Base-by-base conservation (phyloP, 2,888 invertebrate species). In the Volucella inanis region DNA sequence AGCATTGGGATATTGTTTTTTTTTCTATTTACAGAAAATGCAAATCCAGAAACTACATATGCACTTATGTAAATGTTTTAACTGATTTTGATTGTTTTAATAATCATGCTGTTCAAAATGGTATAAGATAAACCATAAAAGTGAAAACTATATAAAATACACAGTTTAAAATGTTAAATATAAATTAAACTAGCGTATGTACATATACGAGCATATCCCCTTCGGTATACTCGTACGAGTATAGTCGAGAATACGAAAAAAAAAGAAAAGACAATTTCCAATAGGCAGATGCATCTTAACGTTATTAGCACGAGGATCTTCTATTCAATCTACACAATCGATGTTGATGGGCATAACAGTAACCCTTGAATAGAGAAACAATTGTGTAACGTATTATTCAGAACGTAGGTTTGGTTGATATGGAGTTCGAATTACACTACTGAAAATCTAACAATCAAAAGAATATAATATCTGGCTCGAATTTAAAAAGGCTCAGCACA, bases 401-500 rank as follows among this genome's bases (percentile, higher is more conserved):
- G 55, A 15, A 18, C 14, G 41, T n/a, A 10, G 18, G 38, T 59
- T 59, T 57, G 65, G 38, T 76, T 57, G 74, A 68, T 70, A 83
- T 43, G 55, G 71, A 67, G 85, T 67, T 85, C 85, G 54, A 77
- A 76, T 85, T 85, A 85, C 85, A 85, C 55, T 85, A 72, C 47
- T 59, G 43, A 43, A 76, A 76, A 54, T 47, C 75, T 67, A 72
- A 81, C 61, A 80, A 85, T 85, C 81, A 67, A 72, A 85, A 80
- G 71, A 71, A 81, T 31, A 22, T 4, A 76, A 77, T 77, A 80
- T 85, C 57, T 81, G 62, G 41, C 11, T 76, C 57, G 49, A 52
- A 77, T 74, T 72, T 75, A 80, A 75, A 81, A 62, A 81, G 85
- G 71, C 76, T 18, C 39, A 85, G 85, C 85, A 85, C 85, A 85